These are phyloP conservation scores for Tauraco erythrolophus DNA, from an alignment of 2,113 vertebrate species.

Conservation along the genomic window DNA sequence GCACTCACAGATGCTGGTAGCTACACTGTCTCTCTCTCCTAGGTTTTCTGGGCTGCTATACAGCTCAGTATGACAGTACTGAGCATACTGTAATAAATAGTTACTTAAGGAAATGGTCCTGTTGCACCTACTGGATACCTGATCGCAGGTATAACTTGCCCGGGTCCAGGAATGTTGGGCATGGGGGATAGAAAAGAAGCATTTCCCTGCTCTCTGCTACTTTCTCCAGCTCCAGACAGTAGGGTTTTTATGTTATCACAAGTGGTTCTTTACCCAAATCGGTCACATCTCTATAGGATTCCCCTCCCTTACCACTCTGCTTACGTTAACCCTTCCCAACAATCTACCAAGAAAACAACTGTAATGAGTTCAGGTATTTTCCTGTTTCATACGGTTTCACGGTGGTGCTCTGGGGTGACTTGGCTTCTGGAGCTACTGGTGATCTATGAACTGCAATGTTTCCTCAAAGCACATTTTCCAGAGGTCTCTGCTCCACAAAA, in stretches of 20 bases:
- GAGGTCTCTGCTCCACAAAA: background rate
- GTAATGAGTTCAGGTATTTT: background rate
- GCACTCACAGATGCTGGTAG: background rate
- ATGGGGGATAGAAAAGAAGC: background rate
- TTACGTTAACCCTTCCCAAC: background rate
- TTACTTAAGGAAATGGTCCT: background rate
- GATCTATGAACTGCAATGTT: background rate
- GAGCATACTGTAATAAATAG: background rate
- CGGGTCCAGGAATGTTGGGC: background rate
- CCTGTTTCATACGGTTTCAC: background rate
- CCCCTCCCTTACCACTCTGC: background rate
- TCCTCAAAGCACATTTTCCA: background rate
- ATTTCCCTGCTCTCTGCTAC: background rate
- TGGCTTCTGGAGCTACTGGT: background rate
- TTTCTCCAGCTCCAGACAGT: background rate
- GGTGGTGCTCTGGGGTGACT: background rate
- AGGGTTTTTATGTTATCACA: background rate
- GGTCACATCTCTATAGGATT: background rate
- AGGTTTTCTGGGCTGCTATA: background rate
- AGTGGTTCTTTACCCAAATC: background rate
- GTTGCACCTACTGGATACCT: background rate
- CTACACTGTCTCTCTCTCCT: background rate
- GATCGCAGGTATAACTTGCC: background rate
- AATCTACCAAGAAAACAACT: background rate
- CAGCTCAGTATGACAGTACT: background rate